Evolutionary conservation across 64 coral and sea anemone species (phyloP), one percentile per base, ranked within the genome.

Genomic region (Pocillopora damicornis): DNA sequence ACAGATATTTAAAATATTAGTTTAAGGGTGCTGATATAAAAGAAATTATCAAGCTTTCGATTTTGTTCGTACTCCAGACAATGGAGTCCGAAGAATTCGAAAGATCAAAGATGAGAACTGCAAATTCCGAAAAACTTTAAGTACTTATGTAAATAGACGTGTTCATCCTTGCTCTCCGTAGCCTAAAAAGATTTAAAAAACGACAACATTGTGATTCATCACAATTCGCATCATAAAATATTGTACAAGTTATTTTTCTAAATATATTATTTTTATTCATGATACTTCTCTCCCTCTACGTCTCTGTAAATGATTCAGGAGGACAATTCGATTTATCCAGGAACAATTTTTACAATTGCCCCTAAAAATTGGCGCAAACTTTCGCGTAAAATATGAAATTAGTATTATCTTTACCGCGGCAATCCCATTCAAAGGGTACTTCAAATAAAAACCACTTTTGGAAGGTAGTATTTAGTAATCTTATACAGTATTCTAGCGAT

Each of bases 261-360:
- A 18, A 77, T 9, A 57, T 16, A 77, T 42, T 15, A 60, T 51
- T 79, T 51, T 79, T 79, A 35, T 26, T 61, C 59, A 1, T 61
- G 38, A 22, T 15, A 60, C 77, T 60, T 58, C 30, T 79, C 77
- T 79, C 77, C 77, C 77, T 79, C 77, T 79, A 79, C 56, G 22
- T 4, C 42, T 51, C 42, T 2, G 59, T 79, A 79, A 56, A 60
- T 58, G 59, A n/a, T 26, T 30, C 1, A 79, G 58, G 42, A 79
- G 36, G 30, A 79, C 10, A 23, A 59, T 38, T 57, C 0, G 0
- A 77, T 18, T 37, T 76, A 56, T 18, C 56, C 25, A 71, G 67
- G 67, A 71, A 71, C 67, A 71, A 23, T 11, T 22, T 22, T 6
- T 71, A 51, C 42, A 8, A 71, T 23, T 77, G 75, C 12, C 15